phyloP scores from a whole-genome alignment of 1,140 invertebrate genomes.

The Drosophila kohkoa region DNA sequence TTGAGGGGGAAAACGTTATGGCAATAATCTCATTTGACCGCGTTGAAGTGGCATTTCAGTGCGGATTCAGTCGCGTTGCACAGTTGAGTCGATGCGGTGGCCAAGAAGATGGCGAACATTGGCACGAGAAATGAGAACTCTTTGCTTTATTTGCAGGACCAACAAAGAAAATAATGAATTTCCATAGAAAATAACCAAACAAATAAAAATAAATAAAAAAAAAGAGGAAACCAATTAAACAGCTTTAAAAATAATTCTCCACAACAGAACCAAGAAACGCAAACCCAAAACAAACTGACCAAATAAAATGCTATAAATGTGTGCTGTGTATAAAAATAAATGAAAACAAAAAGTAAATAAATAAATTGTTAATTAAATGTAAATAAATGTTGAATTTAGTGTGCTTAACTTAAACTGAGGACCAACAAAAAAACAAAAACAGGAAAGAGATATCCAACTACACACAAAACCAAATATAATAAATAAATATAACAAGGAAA shows the following conservation, averaged over 20 bases:
- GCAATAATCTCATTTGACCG: slow-evolving; percentile 68
- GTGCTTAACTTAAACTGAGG: slow-evolving; percentile 51
- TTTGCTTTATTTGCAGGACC: slow-evolving; percentile 61
- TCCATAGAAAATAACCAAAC: slow-evolving; percentile 16
- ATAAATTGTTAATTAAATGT: slow-evolving; percentile 23
- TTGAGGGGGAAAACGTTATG: slow-evolving; percentile 47
- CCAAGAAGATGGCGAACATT: not conserved
- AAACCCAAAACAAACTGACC: slow-evolving; percentile 53
- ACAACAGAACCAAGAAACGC: slow-evolving; percentile 37
- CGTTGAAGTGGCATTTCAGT: slow-evolving; percentile 34
- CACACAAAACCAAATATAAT: not conserved
- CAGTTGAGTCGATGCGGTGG: slow-evolving; percentile 65
- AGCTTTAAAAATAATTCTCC: slow-evolving; percentile 50
- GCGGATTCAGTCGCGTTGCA: slow-evolving; percentile 43
- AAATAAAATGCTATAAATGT: slow-evolving; percentile 41
- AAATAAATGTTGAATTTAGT: slow-evolving; percentile 41
- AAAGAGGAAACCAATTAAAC: slow-evolving; percentile 47
- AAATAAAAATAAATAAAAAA: slow-evolving; percentile 44
- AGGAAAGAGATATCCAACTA: slow-evolving; percentile 9
- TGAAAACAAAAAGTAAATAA: slow-evolving; percentile 10
- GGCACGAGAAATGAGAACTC: slow-evolving; percentile 12
- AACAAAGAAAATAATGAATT: slow-evolving; percentile 43
- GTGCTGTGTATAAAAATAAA: slow-evolving; percentile 44
- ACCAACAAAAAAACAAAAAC: slow-evolving; percentile 31
- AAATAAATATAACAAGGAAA: not conserved